Conservation (phyloP, 2,113 vertebrate genomes). For the Haemorhous mexicanus region DNA sequence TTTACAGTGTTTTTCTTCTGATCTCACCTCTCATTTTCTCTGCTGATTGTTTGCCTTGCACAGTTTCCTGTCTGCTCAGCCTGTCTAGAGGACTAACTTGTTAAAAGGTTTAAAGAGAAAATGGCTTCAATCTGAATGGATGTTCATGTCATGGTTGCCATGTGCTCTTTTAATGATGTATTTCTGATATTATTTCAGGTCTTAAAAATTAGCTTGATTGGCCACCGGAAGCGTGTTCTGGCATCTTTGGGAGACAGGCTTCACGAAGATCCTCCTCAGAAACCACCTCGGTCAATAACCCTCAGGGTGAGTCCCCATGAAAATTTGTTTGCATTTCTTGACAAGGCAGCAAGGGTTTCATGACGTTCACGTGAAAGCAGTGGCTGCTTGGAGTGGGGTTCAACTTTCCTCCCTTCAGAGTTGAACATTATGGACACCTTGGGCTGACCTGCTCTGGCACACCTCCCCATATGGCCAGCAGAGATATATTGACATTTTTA, state of each 20-base stretch:
- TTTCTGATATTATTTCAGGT: slow-evolving; percentile 77
- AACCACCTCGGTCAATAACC: slow-evolving; percentile 93
- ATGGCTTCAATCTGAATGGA: neutral
- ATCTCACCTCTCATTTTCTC: neutral
- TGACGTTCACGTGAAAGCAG: neutral
- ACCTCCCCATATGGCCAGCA: fast-evolving
- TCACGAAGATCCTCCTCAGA: slow-evolving; percentile 94
- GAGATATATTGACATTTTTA: neutral
- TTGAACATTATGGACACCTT: neutral
- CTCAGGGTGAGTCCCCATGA: slow-evolving; percentile 81
- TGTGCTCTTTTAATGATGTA: neutral
- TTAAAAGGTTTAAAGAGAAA: neutral
- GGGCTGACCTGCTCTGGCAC: neutral
- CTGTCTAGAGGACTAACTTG: neutral
- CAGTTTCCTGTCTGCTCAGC: neutral
- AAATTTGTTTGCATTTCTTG: neutral
- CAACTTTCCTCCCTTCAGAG: neutral
- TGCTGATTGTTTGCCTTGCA: neutral
- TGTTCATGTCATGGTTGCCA: neutral
- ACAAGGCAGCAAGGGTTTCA: neutral
- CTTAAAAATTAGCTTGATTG: slow-evolving; percentile 93
- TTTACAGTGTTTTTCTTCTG: neutral
- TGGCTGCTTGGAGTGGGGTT: neutral
- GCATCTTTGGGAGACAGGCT: slow-evolving; percentile 94
- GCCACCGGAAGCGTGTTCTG: slow-evolving; percentile 93